Percentiles rank a stretch among this genome's conserved stretches.
Conservation (phyloP, 2,888 invertebrate genomes). For the Xestobium rufovillosum region DNA sequence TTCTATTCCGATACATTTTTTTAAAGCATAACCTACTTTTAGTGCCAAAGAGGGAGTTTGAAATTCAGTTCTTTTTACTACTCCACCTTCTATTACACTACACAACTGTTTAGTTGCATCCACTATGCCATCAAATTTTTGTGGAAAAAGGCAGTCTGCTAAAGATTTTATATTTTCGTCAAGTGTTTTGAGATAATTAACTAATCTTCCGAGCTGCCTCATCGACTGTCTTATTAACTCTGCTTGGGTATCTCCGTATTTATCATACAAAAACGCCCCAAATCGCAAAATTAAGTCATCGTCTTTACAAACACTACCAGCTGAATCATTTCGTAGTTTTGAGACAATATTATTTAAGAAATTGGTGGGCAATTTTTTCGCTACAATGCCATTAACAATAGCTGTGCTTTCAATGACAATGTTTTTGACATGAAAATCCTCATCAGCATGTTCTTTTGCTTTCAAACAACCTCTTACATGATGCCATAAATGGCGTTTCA, state of each 20-base stretch:
- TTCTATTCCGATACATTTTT: slow-evolving; percentile 15
- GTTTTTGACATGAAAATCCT: neutral
- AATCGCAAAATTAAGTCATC: slow-evolving; percentile 3
- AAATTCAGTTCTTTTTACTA: slow-evolving; percentile 8
- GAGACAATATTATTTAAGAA: neutral
- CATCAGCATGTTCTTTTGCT: slow-evolving; percentile 3
- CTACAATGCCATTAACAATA: neutral
- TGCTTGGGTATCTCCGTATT: slow-evolving; percentile 2
- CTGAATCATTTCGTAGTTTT: neutral
- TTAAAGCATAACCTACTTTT: slow-evolving; percentile 17
- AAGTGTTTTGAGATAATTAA: slow-evolving; percentile 5
- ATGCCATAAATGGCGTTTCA: slow-evolving; percentile 15
- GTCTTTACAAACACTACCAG: neutral
- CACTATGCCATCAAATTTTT: neutral
- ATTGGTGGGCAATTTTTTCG: neutral
- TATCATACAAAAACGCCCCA: slow-evolving; percentile 4
- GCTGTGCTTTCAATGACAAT: neutral
- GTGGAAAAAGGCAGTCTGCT: neutral
- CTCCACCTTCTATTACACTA: neutral
- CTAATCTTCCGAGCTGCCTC: slow-evolving; percentile 5
- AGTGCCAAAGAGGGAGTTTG: slow-evolving; percentile 14
- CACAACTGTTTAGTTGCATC: neutral
- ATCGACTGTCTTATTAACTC: slow-evolving; percentile 4
- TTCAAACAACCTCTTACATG: too few species aligned
- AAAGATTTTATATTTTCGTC: slow-evolving; percentile 1